These are phyloP conservation scores for Dione vanillae DNA, from an alignment of 2,888 invertebrate species.

Conservation along the genomic window DNA sequence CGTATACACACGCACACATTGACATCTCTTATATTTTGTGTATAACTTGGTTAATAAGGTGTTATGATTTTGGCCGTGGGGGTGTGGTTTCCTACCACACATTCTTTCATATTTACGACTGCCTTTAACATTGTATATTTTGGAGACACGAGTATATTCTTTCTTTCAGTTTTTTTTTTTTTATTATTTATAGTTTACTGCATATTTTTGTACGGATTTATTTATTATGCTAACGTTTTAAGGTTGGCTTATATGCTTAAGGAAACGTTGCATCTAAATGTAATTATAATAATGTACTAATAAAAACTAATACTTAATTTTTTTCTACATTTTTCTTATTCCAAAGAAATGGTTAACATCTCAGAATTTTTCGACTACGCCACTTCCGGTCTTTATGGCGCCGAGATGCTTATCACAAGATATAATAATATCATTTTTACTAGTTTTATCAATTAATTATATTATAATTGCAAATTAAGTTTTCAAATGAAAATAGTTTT, in stretches of 20 bases:
- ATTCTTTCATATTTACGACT: conserved; percentile 18
- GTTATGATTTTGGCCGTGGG: conserved; percentile 25
- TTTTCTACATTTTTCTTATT: too few species aligned
- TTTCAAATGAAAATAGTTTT: conserved; percentile 8
- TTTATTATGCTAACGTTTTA: background rate
- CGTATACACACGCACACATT: conserved; percentile 56
- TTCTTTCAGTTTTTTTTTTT: background rate
- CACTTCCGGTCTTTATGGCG: background rate
- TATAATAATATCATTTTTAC: background rate
- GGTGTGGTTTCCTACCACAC: conserved; percentile 26
- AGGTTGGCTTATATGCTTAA: too few species aligned
- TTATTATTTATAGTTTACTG: conserved; percentile 20
- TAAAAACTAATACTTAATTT: too few species aligned
- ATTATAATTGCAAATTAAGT: conserved; percentile 20
- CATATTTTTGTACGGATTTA: background rate
- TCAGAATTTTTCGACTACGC: background rate
- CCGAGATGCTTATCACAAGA: background rate
- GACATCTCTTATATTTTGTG: conserved; percentile 63
- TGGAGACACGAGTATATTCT: conserved; percentile 14
- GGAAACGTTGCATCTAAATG: too few species aligned
- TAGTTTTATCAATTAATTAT: background rate
- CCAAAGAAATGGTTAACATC: background rate
- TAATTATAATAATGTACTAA: too few species aligned
- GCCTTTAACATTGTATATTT: conserved; percentile 6
- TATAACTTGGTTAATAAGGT: conserved; percentile 60